These are phyloP conservation scores for Brenthis hecate DNA, from an alignment of 2,888 invertebrate species.

Conservation along the genomic window DNA sequence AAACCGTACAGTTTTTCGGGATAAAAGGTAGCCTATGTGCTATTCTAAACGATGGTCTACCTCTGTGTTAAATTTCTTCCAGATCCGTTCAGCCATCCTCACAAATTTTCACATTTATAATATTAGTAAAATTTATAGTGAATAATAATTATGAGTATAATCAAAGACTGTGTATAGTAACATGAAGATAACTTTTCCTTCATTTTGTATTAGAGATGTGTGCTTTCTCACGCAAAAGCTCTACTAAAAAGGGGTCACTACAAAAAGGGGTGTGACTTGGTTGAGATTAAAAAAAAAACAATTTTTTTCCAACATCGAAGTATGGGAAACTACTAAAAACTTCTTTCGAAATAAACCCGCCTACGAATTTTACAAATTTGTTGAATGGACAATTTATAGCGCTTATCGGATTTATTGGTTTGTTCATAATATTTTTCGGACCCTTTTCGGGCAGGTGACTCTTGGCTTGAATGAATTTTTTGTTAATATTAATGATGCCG, in stretches of 20 bases:
- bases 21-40: too few species aligned
- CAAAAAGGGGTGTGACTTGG: conserved; percentile 32
- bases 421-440: conserved; percentile 45
- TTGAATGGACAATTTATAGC: conserved; percentile 75
- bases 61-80: too few species aligned
- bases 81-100: too few species aligned
- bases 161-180: too few species aligned
- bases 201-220: too few species aligned
- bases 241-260: conserved; percentile 44
- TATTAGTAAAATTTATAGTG: too few species aligned
- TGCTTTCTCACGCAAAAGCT: neutral
- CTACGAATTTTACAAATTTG: conserved; percentile 73
- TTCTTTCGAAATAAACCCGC: conserved; percentile 56
- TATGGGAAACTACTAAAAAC: conserved; percentile 37
- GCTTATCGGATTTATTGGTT: conserved; percentile 52
- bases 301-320: conserved; percentile 38
- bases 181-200: too few species aligned
- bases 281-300: conserved; percentile 43
- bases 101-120: too few species aligned
- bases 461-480: conserved; percentile 46
- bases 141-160: too few species aligned
- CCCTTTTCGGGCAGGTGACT: conserved; percentile 47
- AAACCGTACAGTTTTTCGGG: too few species aligned
- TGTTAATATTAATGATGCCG: conserved; percentile 62
- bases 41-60: too few species aligned